Percentiles rank a stretch among this genome's conserved stretches.
These are phyloP conservation scores for Saccostrea cuccullata DNA, from an alignment of 1,140 invertebrate species.

Conservation along the genomic window DNA sequence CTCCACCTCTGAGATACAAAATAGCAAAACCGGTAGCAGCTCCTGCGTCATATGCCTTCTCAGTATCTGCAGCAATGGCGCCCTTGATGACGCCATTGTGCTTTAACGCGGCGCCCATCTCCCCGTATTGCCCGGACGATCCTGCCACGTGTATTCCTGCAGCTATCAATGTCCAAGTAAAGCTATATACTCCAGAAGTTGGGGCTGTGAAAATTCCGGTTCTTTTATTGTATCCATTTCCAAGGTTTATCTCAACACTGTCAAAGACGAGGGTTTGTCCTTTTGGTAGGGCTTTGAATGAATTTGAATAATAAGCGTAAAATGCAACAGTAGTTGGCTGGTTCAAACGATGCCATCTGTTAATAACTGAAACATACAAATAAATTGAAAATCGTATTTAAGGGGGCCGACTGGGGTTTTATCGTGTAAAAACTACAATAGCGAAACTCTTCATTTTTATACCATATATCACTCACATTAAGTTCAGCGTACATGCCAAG, in stretches of 20 bases:
- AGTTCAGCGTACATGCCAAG: too few relatives aligned
- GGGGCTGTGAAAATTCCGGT: not conserved
- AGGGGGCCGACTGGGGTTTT: too few relatives aligned
- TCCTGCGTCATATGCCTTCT: not conserved
- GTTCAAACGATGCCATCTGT: too few relatives aligned
- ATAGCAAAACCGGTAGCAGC: not conserved
- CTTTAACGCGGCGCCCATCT: not conserved
- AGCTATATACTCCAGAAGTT: not conserved
- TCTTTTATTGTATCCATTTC: not conserved
- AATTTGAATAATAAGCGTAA: not conserved
- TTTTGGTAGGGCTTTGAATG: not conserved
- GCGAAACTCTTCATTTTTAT: too few relatives aligned
- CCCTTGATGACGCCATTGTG: not conserved
- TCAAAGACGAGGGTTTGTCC: not conserved
- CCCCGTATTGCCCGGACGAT: not conserved
- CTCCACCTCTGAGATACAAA: not conserved
- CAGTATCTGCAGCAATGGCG: not conserved
- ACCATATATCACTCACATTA: too few relatives aligned
- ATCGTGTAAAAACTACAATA: too few relatives aligned
- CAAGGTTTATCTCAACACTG: not conserved
- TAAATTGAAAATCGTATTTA: too few relatives aligned
- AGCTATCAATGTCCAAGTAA: not conserved
- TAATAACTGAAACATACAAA: too few relatives aligned
- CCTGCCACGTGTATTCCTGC: not conserved
- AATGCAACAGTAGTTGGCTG: not conserved